phyloP scores from a whole-genome alignment of 1,140 invertebrate species.

The Ceratina japonica region DNA sequence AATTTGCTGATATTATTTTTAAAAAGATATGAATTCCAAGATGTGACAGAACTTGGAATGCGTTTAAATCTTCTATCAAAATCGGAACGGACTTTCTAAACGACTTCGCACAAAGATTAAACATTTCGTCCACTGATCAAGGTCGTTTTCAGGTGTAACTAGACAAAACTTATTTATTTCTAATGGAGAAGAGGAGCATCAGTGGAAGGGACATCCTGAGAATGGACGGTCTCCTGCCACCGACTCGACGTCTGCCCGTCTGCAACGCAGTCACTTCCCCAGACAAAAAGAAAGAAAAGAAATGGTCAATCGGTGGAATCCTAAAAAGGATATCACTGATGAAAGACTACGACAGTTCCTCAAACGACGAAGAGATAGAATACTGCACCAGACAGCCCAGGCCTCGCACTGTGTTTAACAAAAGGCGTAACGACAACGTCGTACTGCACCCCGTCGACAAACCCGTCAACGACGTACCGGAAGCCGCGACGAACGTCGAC shows the following conservation, averaged over 20 bases:
- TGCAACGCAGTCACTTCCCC: conserved; percentile 43
- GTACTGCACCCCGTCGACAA: conserved; percentile 48
- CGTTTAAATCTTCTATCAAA: too few relatives aligned
- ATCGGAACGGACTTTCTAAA: background rate
- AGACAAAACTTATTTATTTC: background rate
- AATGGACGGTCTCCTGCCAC: conserved; percentile 60
- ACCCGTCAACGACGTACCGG: background rate
- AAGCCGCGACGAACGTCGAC: background rate
- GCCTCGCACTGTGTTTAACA: conserved; percentile 18
- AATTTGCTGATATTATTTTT: too few relatives aligned
- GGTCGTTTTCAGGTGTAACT: background rate
- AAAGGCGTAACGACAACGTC: conserved; percentile 18
- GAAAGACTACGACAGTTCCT: conserved; percentile 56
- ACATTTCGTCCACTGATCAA: conserved; percentile 35
- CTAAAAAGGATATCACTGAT: conserved; percentile 57
- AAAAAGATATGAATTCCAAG: too few relatives aligned
- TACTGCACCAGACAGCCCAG: conserved; percentile 50
- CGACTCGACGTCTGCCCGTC: conserved; percentile 52
- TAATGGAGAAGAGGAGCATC: conserved; percentile 55
- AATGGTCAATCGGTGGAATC: conserved; percentile 59
- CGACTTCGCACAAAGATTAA: background rate
- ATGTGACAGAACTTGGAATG: too few relatives aligned
- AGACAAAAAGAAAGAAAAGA: conserved; percentile 58
- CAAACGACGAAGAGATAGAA: conserved; percentile 60
- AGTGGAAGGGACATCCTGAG: conserved; percentile 55